phyloP scores from a whole-genome alignment of 2,113 vertebrate species.

The Galbula dea region DNA sequence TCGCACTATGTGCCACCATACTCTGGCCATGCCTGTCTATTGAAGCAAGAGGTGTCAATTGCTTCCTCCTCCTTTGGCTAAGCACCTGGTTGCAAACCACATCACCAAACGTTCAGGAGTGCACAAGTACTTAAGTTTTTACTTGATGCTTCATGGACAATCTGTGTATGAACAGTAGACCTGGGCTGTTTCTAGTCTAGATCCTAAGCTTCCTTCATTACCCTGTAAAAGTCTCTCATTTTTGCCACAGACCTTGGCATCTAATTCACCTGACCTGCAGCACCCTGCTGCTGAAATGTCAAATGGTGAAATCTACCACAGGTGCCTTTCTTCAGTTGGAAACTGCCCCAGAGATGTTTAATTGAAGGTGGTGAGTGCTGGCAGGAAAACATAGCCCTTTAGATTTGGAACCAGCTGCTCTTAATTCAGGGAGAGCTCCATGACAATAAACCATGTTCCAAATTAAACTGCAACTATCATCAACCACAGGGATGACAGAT shows the following conservation, averaged over 20 bases:
- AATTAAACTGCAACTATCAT: background rate
- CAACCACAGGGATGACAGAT: background rate
- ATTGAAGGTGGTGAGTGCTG: background rate
- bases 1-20: fast-evolving
- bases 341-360: background rate
- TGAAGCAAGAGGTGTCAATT: background rate
- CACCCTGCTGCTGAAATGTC: background rate
- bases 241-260: background rate
- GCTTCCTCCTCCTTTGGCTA: background rate
- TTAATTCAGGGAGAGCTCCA: background rate
- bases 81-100: background rate
- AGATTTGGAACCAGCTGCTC: background rate
- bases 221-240: background rate
- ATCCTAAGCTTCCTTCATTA: background rate
- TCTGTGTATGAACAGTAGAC: background rate
- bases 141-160: background rate
- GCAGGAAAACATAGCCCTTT: background rate
- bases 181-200: background rate
- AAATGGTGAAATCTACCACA: background rate
- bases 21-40: background rate
- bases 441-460: background rate
- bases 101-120: background rate
- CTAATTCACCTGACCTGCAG: background rate
- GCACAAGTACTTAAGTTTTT: background rate
- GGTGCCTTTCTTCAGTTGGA: background rate